Evolutionary conservation across 2,888 invertebrate species (phyloP).

Genomic region (Polietes domitor): DNA sequence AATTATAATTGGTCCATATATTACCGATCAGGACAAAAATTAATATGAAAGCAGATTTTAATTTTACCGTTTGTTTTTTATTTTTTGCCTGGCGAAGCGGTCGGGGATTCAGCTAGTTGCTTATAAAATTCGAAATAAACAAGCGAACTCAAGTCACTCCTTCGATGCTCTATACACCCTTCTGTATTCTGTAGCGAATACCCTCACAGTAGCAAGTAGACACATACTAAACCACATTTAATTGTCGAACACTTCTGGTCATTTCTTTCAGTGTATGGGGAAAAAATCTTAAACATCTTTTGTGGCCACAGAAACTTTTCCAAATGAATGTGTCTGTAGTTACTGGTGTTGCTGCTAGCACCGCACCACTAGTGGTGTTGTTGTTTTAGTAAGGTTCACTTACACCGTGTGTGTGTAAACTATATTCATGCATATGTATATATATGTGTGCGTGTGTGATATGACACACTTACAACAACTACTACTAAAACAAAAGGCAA

Average conservation of each 20-base stretch:
- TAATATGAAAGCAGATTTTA: no score
- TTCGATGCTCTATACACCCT: no score
- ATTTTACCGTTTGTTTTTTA: no score
- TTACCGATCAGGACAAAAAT: no score
- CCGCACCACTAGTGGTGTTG: background rate
- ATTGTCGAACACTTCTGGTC: background rate
- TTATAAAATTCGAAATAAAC: no score
- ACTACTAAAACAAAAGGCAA: conserved; percentile 1
- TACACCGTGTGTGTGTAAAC: background rate
- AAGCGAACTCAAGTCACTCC: no score
- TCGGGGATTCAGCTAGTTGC: no score
- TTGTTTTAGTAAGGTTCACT: conserved; percentile 11
- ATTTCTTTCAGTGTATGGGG: conserved; percentile 20
- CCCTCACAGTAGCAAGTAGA: no score
- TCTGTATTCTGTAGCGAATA: no score
- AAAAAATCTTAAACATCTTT: conserved; percentile 32
- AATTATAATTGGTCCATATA: no score
- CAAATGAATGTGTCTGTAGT: conserved; percentile 31
- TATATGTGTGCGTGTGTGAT: background rate
- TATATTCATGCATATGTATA: conserved; percentile 24
- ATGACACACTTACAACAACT: background rate
- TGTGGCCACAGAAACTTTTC: conserved; percentile 47
- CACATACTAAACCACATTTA: no score
- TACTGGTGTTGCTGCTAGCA: conserved; percentile 1
- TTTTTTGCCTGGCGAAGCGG: no score